phyloP scores from a whole-genome alignment of 2,797 vertebrate genomes.

The Borostomias antarcticus region DNA sequence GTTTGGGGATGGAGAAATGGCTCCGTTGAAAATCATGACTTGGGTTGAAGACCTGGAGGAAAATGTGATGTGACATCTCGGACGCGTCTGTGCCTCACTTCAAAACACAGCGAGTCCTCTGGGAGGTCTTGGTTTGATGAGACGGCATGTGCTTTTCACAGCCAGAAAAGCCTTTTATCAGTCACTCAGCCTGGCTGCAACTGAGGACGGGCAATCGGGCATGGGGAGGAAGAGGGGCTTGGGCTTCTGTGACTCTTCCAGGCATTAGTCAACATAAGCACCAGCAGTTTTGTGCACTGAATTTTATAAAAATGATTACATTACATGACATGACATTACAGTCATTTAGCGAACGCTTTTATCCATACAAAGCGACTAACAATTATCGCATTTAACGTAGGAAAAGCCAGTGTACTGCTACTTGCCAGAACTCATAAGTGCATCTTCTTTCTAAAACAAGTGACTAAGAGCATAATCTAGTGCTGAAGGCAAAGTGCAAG shows the following conservation, averaged over 20 bases:
- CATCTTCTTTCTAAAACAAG: too few relatives aligned
- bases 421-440: too few relatives aligned
- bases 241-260: slow-evolving; percentile 49
- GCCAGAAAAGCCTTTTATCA: slow-evolving; percentile 76
- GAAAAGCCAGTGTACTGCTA: too few relatives aligned
- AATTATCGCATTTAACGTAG: too few relatives aligned
- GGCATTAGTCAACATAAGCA: slow-evolving; percentile 4
- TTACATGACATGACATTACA: too few relatives aligned
- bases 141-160: slow-evolving; percentile 66
- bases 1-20: not conserved
- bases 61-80: slow-evolving; percentile 64
- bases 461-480: not conserved
- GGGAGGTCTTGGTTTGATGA: slow-evolving; percentile 59
- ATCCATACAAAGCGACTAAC: too few relatives aligned
- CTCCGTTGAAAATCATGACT: slow-evolving; percentile 45
- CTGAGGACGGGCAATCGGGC: slow-evolving; percentile 58
- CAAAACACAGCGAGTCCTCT: slow-evolving; percentile 59
- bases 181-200: slow-evolving; percentile 61
- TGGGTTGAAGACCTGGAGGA: slow-evolving; percentile 41
- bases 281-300: too few relatives aligned
- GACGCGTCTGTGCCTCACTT: slow-evolving; percentile 54
- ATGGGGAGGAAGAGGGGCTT: too few relatives aligned
- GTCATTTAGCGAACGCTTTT: too few relatives aligned
- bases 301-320: too few relatives aligned
- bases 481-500: too few relatives aligned